These are phyloP conservation scores for Diogma glabrata DNA, from an alignment of 2,888 invertebrate species.

Conservation along the genomic window DNA sequence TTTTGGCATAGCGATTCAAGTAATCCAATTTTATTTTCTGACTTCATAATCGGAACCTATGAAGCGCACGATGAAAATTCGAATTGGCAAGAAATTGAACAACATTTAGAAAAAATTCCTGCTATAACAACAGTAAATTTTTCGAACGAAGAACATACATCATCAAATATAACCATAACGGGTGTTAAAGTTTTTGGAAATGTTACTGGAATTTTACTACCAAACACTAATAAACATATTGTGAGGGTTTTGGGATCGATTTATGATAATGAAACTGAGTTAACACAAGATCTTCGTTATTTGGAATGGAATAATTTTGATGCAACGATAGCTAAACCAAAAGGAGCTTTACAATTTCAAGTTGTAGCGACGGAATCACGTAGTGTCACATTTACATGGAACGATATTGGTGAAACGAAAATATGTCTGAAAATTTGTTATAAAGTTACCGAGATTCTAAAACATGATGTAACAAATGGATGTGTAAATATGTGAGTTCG, in stretches of 20 bases:
- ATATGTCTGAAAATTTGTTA: constrained; percentile 18
- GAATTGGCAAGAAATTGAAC: constrained; percentile 16
- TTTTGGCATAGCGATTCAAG: constrained; percentile 18
- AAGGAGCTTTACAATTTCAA: not conserved
- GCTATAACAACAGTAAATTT: constrained; percentile 11
- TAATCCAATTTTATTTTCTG: constrained; percentile 16
- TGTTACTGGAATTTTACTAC: constrained; percentile 32
- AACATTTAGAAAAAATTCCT: constrained; percentile 17
- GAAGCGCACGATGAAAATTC: constrained; percentile 14
- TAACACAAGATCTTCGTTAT: constrained; percentile 32
- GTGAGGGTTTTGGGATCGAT: constrained; percentile 33
- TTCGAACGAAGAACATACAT: not conserved
- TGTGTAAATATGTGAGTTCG: constrained; percentile 23
- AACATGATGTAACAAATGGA: constrained; percentile 14
- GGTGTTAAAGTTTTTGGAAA: constrained; percentile 32
- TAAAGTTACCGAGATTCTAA: constrained; percentile 13
- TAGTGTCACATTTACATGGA: constrained; percentile 26
- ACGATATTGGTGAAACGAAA: constrained; percentile 12
- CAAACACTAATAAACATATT: constrained; percentile 28
- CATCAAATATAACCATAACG: constrained; percentile 6
- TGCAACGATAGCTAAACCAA: not conserved
- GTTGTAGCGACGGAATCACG: constrained; percentile 26
- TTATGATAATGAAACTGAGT: constrained; percentile 27
- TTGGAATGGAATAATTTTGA: constrained; percentile 32
- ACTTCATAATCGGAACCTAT: constrained; percentile 18